Evolutionary conservation across 2,113 vertebrate species (phyloP).

Genomic region (Entomyzon cyanotis): DNA sequence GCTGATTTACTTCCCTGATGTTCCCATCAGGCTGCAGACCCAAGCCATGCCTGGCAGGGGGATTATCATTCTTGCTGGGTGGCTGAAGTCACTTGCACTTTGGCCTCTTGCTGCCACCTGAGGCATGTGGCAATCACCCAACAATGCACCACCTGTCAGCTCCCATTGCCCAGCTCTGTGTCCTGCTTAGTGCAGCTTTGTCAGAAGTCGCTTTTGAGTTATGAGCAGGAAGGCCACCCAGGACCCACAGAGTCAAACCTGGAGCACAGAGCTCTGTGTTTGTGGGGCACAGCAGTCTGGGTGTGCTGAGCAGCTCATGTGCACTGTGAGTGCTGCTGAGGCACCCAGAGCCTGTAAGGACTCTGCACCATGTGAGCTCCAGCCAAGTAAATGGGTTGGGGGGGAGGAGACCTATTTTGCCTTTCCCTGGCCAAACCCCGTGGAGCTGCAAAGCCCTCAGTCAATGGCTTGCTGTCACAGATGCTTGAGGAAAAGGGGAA

Average conservation of each 20-base stretch:
- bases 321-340: too few relatives aligned
- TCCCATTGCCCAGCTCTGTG: neutral
- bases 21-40: neutral
- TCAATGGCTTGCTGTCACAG: neutral
- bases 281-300: neutral
- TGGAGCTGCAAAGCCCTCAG: neutral
- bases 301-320: rapidly evolving
- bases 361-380: neutral
- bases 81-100: neutral
- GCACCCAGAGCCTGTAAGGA: neutral
- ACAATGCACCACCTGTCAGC: neutral
- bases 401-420: neutral
- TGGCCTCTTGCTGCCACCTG: conserved; percentile 29
- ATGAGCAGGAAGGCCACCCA: neutral
- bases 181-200: neutral
- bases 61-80: neutral
- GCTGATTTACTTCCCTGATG: neutral
- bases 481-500: neutral
- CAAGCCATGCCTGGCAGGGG: neutral
- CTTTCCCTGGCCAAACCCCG: neutral
- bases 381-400: neutral
- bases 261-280: neutral
- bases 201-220: neutral
- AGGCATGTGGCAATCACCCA: neutral
- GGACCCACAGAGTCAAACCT: neutral